Evolutionary conservation across 2,888 invertebrate genomes (phyloP), one percentile per base, ranked within the genome.

Genomic region (Oscheius sp.): DNA sequence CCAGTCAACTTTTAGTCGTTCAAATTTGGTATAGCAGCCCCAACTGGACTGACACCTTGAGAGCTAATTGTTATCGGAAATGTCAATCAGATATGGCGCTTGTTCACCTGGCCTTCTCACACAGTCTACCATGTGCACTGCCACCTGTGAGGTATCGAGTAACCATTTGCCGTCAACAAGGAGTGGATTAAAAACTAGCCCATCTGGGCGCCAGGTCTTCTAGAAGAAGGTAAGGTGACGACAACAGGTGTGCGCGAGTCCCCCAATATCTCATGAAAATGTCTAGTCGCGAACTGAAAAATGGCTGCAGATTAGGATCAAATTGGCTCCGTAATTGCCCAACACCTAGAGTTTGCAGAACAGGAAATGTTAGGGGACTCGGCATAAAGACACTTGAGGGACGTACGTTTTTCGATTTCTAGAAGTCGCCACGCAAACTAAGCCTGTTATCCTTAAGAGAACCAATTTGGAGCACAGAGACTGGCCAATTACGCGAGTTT

Each of bases 121-220:
- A 45, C 45, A 45, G 45, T 10, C 42, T 20, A 42, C 23, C 39
- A 37, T 58, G 39, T 58, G 58, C 27, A 23, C 45, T 17, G 45
- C 45, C 61, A 61, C 61, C 61, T 61, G 61, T 61, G 42, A 61
- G 61, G 61, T 61, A 61, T 61, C 61, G 27, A 61, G 45, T 61
- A 42, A 45, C 61, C 45, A 61, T 45, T 42, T 25, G 23, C 39
- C 29, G 6, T 33, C 23, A 29, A 29, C 17, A n/a, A 33, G 17
- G 12, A 45, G 29, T 17, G 61, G 61, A 45, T 61, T 55, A 55
- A 34, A 55, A 55, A 55, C 55, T 55, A 55, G 17, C 55, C 48
- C 61, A 61, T 45, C 61, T 61, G 61, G 61, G 61, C 61, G 61
- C 61, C 61, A n/a, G 42, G 25, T 20, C 17, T 42, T 61, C 61